Base-by-base conservation (phyloP, 2,113 vertebrate species). In the Todiramphus saurophagus region DNA sequence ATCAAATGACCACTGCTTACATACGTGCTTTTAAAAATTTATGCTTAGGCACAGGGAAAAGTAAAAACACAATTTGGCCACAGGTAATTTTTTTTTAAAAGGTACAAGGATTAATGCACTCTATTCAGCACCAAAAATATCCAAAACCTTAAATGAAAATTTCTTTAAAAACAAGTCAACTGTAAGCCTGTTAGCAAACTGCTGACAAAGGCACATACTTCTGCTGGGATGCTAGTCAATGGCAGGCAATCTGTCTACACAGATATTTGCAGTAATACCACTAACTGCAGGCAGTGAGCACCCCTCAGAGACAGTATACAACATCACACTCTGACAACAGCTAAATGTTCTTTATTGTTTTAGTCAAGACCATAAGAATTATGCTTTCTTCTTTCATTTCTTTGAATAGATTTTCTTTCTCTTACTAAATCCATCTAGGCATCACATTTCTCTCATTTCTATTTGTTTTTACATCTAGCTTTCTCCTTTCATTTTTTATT, bases 11-110 rank as follows among this genome's bases (percentile, higher is more conserved):
- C 12, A 0, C 11, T 75, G 31, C 13, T 69, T 67, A 67, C 5
- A 8, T 5, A 18, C 0, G 0, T 25, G 25, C 46, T 83, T 44
- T 66, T 24, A 44, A 72, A 78, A 80, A 73, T 7, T 21, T n/a
- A 20, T 70, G 44, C 63, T 73, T 5, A 0, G 31, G 25, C 64
- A 66, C 1, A 53, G 7, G 23, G 21, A 66, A 76, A 75, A 17
- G 5, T 50, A 27, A 82, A 67, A 81, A 33, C 20, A 67, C 8
- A 13, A 30, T 16, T 68, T 50, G 55, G 37, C 4, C 41, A 64
- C 15, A 33, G 5, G 60, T 27, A 16, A 5, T 37, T 27, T 16
- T 62, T 31, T 55, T 75, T 80, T 79, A 21, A 2, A 73, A 51
- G 50, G 6, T 63, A 10, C 73, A 11, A 87, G 27, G 7, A 74